Evolutionary conservation across 2,113 vertebrate species (phyloP), one percentile per base, ranked within the genome.

Genomic region (Pampusana beccarii): DNA sequence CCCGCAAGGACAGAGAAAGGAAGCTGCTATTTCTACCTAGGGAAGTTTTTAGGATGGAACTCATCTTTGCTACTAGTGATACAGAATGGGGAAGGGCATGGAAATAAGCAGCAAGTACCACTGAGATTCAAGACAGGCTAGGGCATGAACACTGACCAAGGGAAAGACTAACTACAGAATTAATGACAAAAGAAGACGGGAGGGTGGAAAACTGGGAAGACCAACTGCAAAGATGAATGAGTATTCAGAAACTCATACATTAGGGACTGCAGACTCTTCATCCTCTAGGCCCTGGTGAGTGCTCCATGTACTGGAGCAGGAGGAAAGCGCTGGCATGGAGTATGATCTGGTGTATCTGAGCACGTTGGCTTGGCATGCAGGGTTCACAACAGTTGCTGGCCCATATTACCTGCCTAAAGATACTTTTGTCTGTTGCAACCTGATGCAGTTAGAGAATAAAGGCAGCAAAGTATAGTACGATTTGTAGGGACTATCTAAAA

Each of bases 31-130:
- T 74, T 91, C 57, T 72, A 7, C 19, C 25, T 54, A 19, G 21
- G 28, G 14, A 92, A 89, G 24, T 56, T 71, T 25, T 69, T 36
- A 40, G 75, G 80, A 77, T 80, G 75, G 44, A 93, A 80, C 11
- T 84, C 23, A n/a, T 79, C n/a, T 65, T 86, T 78, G 21, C 69
- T n/a, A 62, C 44, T 1, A 28, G 8, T 19, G 21, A 70, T 13
- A 54, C 0, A 51, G 31, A 65, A 84, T 6, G 5, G 21, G 11
- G 36, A 80, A 80, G 9, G 23, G 19, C 19, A 87, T 26, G 28
- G 42, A 86, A 86, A 84, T 51, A 75, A 79, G 23, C 56, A 53
- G 20, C 12, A 88, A 44, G 51, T 33, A 81, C 6, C 64, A 58
- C 46, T 20, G 69, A 87, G 51, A 60, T 46, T 50, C 25, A 84